These are phyloP conservation scores for Sciaenops ocellatus DNA, from an alignment of 2,797 vertebrate species.

Conservation along the genomic window DNA sequence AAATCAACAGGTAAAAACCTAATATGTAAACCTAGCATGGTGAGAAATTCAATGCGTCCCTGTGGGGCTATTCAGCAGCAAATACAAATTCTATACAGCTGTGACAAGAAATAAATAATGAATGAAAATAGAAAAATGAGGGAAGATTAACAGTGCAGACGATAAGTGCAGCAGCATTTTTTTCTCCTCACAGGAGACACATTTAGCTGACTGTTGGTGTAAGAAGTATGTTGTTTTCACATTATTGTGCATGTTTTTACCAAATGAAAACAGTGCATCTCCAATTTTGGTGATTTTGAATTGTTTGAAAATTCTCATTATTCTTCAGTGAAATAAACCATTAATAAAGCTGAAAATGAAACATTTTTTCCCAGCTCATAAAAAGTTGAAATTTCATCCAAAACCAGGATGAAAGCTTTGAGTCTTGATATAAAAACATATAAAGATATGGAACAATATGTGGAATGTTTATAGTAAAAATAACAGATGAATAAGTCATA, in stretches of 20 bases:
- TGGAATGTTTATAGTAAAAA: too few relatives aligned
- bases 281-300: slow-evolving; percentile 1
- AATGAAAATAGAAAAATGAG: slow-evolving; percentile 38
- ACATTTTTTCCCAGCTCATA: not conserved
- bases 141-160: slow-evolving; percentile 21
- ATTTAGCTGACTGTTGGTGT: slow-evolving; percentile 25
- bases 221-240: slow-evolving; percentile 5
- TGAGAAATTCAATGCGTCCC: slow-evolving; percentile 7
- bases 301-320: not conserved
- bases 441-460: too few relatives aligned
- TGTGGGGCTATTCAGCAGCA: slow-evolving; percentile 16
- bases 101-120: slow-evolving; percentile 10
- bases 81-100: slow-evolving; percentile 11
- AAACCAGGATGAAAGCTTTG: too few relatives aligned
- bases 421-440: too few relatives aligned
- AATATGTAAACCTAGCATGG: not conserved
- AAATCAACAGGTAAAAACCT: slow-evolving; percentile 2
- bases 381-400: not conserved
- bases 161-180: slow-evolving; percentile 6
- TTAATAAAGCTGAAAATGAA: not conserved
- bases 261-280: slow-evolving; percentile 6
- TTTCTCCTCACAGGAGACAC: not conserved
- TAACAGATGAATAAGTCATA: too few relatives aligned
- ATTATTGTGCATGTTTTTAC: slow-evolving; percentile 18
- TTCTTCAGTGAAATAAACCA: not conserved